Evolutionary conservation across 2,888 invertebrate species (phyloP).

Genomic region (Drosophila setosimentum): DNA sequence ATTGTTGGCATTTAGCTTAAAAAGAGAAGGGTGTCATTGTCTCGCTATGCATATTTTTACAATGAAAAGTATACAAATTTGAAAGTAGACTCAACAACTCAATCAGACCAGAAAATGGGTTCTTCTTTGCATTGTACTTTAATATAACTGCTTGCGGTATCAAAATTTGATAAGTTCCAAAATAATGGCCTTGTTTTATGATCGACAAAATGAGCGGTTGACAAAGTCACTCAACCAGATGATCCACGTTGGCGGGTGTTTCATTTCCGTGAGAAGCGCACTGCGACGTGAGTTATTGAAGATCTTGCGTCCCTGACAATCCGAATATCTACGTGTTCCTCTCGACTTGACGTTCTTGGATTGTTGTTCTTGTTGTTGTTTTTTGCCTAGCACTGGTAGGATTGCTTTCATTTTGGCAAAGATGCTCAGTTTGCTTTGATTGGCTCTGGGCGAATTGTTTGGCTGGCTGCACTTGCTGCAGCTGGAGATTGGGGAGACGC

Average conservation of each 20-base stretch:
- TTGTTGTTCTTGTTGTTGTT: conserved; percentile 2
- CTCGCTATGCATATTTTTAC: no score
- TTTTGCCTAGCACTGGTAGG: not conserved
- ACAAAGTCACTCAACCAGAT: conserved; percentile 59
- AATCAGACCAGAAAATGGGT: not conserved
- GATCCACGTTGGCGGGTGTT: conserved; percentile 74
- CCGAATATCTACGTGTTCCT: conserved; percentile 37
- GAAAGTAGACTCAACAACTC: not conserved
- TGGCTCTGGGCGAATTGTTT: not conserved
- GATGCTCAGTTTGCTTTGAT: not conserved
- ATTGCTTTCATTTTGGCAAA: not conserved
- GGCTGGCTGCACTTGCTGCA: not conserved
- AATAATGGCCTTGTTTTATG: not conserved
- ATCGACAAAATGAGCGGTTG: not conserved
- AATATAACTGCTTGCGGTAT: not conserved
- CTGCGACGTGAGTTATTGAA: conserved; percentile 66
- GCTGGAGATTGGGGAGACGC: not conserved
- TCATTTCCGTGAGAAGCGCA: conserved; percentile 78
- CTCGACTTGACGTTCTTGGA: not conserved
- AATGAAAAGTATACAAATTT: not conserved
- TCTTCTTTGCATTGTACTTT: not conserved
- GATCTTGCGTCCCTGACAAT: conserved; percentile 68
- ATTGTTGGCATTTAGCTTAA: not conserved
- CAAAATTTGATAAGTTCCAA: not conserved
- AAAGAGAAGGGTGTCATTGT: not conserved